Evolutionary conservation across 1,140 invertebrate genomes (phyloP), one percentile per base, ranked within the genome.

Genomic region (Monomorium pharaonis): DNA sequence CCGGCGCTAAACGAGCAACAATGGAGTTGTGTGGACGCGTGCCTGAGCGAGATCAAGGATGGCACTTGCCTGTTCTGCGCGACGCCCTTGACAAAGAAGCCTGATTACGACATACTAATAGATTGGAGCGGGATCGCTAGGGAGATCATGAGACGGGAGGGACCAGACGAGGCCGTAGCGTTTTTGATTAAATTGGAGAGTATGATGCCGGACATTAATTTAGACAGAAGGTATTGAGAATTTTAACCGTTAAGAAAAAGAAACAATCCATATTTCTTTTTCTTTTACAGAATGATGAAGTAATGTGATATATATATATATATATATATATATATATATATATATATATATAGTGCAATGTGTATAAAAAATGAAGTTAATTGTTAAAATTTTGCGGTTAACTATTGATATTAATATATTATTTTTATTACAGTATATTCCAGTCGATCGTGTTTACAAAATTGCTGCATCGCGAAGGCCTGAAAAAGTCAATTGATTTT

Each of bases 361-460:
- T 37, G 7, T 37, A 37, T 18, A 87, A 86, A 30, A 10, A 63
- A 7, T 16, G 1, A 21, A 77, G 49, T 72, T 65, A 72, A 51
- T 5, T 21, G 56, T n/a, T 47, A 49, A 69, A 5, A 21, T 56
- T 24, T 21, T 42, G 30, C 27, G 4, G 16, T 16, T 44, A 18
- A 37, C 37, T 72, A 56, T 56, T 60, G 21, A 74, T 60, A 67
- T 56, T 24, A 81, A 70, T 27, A n/a, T 44, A 16, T 72, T 21
- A 37, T 21, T 58, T 58, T 87, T 83, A 74, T 93, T 93, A 27
- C 78, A 95, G 95, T 51, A 87, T 95, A 37, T 95, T 94, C 85
- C 92, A 94, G n/a, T 93, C 94, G 18, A 87, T 95, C 0, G 89
- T 95, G 86, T 95, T 94, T 87, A 92, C 94, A 27, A 94, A 94